phyloP scores from a whole-genome alignment of 2,888 invertebrate genomes.

The Idaea straminata region DNA sequence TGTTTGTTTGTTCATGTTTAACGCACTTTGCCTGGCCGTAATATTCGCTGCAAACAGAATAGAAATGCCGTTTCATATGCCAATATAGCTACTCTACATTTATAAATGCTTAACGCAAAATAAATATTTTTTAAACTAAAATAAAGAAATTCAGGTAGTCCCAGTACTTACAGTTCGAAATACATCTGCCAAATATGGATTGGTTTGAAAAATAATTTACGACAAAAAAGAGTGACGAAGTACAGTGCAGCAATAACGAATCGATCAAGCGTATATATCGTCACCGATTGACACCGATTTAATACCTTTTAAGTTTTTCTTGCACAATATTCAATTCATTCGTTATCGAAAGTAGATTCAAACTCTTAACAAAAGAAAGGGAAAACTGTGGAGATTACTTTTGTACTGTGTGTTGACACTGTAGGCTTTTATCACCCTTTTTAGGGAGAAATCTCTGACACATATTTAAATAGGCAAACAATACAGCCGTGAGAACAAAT shows the following conservation, averaged over 20 bases:
- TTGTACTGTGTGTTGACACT: conserved; percentile 71
- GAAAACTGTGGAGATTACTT: conserved; percentile 73
- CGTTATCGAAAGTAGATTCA: conserved; percentile 31
- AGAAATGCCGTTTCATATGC: neutral
- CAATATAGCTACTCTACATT: neutral
- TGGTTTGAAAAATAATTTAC: no score
- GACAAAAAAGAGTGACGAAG: no score
- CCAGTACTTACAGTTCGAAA: no score
- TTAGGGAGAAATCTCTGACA: conserved; percentile 73
- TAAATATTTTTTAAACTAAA: no score
- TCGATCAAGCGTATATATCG: no score
- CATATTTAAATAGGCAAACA: conserved; percentile 78
- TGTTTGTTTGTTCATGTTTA: neutral
- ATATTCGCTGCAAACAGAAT: conserved; percentile 4
- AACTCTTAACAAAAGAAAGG: conserved; percentile 37
- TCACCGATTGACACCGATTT: neutral
- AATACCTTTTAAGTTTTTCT: neutral
- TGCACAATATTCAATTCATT: conserved; percentile 7
- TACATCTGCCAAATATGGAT: no score
- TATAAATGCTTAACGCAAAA: neutral
- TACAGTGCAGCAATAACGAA: no score
- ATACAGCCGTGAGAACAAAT: conserved; percentile 56
- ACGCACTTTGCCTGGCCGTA: neutral
- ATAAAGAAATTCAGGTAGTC: no score
- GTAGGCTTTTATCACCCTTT: conserved; percentile 76